These are phyloP conservation scores for Alca torda DNA, from an alignment of 2,797 vertebrate genomes.

Conservation along the genomic window DNA sequence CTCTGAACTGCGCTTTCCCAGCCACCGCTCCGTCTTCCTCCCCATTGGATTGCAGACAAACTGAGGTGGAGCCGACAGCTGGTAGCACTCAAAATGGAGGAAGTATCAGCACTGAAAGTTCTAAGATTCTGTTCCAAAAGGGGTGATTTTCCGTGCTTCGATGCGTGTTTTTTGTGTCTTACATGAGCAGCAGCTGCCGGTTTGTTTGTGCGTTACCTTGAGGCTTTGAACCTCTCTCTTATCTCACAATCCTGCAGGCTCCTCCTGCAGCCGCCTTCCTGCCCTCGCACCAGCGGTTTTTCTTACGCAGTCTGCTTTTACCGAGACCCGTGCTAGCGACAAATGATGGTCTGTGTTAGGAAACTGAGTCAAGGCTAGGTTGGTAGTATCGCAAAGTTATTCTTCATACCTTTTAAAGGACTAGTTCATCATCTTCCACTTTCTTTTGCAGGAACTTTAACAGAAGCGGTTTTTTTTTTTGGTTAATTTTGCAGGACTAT, in stretches of 20 bases:
- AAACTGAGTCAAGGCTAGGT: not conserved
- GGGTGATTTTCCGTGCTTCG: not conserved
- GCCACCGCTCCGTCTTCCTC: not conserved
- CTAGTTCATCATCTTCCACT: not conserved
- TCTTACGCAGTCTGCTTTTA: not conserved
- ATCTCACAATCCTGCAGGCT: not conserved
- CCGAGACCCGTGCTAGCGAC: not conserved
- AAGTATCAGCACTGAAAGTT: not conserved
- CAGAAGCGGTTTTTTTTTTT: not conserved
- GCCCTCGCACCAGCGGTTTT: not conserved
- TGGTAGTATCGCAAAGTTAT: fast-evolving
- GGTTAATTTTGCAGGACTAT: constrained; percentile 83
- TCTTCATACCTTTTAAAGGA: not conserved
- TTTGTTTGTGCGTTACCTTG: not conserved
- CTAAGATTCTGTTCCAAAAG: not conserved
- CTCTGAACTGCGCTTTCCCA: not conserved
- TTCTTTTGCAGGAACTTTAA: not conserved
- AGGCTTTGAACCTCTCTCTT: not conserved
- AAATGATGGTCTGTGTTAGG: not conserved
- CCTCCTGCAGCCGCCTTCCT: not conserved
- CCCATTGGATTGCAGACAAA: not conserved
- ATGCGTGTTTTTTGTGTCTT: not conserved
- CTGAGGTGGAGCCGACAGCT: not conserved
- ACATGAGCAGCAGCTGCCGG: not conserved
- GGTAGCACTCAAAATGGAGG: not conserved